Percentiles rank a stretch among this genome's conserved stretches.
Evolutionary conservation across 2,797 vertebrate species (phyloP).

Genomic region (Enteromius trimaculatus): DNA sequence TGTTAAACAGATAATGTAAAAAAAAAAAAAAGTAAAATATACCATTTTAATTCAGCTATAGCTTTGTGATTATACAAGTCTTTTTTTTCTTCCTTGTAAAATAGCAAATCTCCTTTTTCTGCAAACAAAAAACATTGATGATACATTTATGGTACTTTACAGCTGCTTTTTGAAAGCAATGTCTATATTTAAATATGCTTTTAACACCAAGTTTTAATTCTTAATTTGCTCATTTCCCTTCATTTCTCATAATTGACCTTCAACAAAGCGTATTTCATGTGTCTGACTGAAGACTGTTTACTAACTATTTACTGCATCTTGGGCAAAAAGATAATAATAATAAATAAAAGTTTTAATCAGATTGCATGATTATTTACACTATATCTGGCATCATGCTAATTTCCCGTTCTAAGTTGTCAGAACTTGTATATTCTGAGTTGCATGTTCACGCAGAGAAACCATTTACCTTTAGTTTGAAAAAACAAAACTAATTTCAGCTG

Average conservation of each 20-base stretch:
- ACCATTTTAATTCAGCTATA: background rate
- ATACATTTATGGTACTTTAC: background rate
- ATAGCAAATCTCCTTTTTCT: too few relatives aligned
- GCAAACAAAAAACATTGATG: too few relatives aligned
- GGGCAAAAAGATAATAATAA: background rate
- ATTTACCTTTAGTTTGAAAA: background rate
- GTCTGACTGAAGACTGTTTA: background rate
- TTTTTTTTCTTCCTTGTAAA: background rate
- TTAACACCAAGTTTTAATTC: background rate
- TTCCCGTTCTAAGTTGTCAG: background rate
- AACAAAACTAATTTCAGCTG: background rate
- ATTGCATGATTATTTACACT: background rate
- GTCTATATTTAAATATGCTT: too few relatives aligned
- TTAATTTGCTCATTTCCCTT: too few relatives aligned
- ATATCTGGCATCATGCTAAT: background rate
- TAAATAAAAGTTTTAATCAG: background rate
- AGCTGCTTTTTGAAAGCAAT: background rate
- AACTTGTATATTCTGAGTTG: background rate
- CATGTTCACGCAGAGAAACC: background rate
- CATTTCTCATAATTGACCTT: background rate
- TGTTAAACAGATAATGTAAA: too few relatives aligned
- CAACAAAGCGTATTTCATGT: background rate
- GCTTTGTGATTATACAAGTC: background rate
- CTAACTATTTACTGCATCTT: background rate
- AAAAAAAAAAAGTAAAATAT: slow-evolving; percentile 34